Conservation (phyloP, 2,797 vertebrate genomes). For the Dendrocincla tyrannina region DNA sequence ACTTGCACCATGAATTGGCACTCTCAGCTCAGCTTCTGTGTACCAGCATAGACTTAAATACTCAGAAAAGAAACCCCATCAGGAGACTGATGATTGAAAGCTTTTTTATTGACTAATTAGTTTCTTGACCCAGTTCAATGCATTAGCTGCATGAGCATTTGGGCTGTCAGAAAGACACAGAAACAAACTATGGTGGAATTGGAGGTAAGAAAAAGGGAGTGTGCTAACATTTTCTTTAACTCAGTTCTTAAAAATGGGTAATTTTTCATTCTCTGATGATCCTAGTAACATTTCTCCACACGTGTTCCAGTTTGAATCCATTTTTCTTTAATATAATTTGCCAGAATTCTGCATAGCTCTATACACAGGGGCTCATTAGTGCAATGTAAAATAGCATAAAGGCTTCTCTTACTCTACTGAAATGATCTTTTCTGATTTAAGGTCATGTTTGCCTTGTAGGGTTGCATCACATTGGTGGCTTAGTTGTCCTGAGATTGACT, state of each 20-base stretch:
- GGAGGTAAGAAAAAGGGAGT: background rate
- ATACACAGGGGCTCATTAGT: background rate
- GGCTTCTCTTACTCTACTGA: background rate
- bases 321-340: background rate
- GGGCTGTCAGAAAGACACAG: background rate
- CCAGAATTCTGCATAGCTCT: background rate
- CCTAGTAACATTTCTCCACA: background rate
- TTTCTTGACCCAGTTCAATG: background rate
- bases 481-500: conserved; percentile 3
- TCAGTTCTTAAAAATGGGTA: background rate
- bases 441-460: conserved; percentile 33
- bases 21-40: background rate
- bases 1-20: background rate
- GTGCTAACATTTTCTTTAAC: background rate
- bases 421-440: conserved; percentile 33
- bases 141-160: background rate
- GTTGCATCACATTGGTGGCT: background rate
- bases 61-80: background rate
- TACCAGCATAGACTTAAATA: background rate
- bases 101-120: background rate
- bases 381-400: background rate
- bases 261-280: background rate
- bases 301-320: background rate
- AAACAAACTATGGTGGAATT: background rate
- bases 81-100: background rate